Conservation (phyloP, 2,113 vertebrate species). For the Talpa occidentalis region DNA sequence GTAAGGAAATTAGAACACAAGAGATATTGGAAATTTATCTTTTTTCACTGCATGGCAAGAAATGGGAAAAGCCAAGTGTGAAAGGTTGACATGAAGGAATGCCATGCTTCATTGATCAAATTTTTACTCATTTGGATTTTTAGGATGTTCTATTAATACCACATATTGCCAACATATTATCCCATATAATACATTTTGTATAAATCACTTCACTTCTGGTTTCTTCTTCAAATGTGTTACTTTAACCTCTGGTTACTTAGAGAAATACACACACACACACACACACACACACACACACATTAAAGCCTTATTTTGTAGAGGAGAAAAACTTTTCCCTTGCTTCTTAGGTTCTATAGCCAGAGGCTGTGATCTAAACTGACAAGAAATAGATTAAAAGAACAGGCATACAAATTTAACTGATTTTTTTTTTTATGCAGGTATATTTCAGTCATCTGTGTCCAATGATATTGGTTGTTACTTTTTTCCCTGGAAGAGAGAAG, state of each 20-base stretch:
- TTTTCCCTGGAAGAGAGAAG: not conserved
- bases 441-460: not conserved
- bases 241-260: not conserved
- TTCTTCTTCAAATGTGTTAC: constrained; percentile 31
- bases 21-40: not conserved
- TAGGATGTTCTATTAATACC: constrained; percentile 41
- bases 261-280: not conserved
- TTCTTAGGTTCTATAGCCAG: not conserved
- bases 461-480: no score
- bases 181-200: not conserved
- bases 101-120: constrained; percentile 29
- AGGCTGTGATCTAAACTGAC: not conserved
- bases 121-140: constrained; percentile 56
- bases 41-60: not conserved
- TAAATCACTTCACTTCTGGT: constrained; percentile 10
- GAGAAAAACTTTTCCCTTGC: not conserved
- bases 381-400: not conserved
- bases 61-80: constrained; percentile 6
- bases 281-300: no score
- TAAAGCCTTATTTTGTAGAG: not conserved
- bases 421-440: not conserved
- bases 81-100: constrained; percentile 40
- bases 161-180: constrained; percentile 32
- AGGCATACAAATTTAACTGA: not conserved
- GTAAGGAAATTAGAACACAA: constrained; percentile 31